Evolutionary conservation across 2,113 vertebrate species (phyloP), one percentile per base, ranked within the genome.

Genomic region (Pelecanoides urinatrix): DNA sequence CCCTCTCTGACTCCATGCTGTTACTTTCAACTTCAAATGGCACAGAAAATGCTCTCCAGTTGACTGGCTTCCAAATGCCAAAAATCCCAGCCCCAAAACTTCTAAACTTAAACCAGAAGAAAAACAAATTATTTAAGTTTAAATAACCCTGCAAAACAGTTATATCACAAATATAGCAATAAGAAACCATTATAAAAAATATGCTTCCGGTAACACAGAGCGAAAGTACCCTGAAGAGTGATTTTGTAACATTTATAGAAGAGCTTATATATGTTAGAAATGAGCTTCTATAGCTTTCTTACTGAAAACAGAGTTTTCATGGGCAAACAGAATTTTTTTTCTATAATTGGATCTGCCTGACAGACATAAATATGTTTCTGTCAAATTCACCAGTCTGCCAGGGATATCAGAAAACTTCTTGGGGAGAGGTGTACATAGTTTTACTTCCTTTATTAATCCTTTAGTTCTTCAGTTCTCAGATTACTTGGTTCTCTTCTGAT

Each of bases 21-120:
- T 75, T 92, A 52, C 47, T 87, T 95, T 92, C 66, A 75, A 85
- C 84, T 89, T 95, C 89, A 79, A 49, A 85, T 50, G 86, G 74
- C 74, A 92, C n/a, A 73, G 58, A 79, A 95, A 95, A 79, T 58
- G 25, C 16, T 91, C 49, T 95, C 40, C n/a, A 70, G 77, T 62
- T 70, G 50, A 62, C 58, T 62, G 87, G 29, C 29, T 81, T 95
- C 55, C 53, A 85, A 89, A 90, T 52, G 34, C 13, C 29, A 88
- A 55, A 88, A 92, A 86, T 38, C 0, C 27, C 58, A 79, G 27
- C 22, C 19, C 5, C 15, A 4, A 67, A 67, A 44, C 10, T 81
- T 75, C 13, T 50, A 85, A 90, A 47, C 19, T 25, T 63, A 79
- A 81, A 76, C 2, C 18, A 76, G 58, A 82, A 61, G 19, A 50